These are phyloP conservation scores for Ruditapes philippinarum DNA, from an alignment of 1,140 invertebrate genomes.

Conservation along the genomic window DNA sequence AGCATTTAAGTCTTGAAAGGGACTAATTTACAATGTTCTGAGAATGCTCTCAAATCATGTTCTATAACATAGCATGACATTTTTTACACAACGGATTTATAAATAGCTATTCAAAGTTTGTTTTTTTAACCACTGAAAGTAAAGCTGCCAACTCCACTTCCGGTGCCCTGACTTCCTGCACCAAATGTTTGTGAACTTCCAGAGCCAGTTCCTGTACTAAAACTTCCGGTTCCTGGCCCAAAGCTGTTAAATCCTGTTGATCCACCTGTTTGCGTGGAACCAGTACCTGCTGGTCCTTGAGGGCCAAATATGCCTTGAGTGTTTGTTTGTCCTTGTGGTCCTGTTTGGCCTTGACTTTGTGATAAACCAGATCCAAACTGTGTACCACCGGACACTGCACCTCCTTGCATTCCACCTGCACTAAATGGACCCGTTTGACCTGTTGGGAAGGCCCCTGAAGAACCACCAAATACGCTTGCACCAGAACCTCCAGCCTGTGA, in stretches of 20 bases:
- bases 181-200: conserved; percentile 36
- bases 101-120: not conserved
- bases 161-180: not conserved
- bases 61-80: too few relatives aligned
- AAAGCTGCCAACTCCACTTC: not conserved
- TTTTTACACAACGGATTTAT: not conserved
- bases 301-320: conserved; percentile 21
- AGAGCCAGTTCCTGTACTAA: not conserved
- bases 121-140: not conserved
- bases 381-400: not conserved
- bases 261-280: not conserved
- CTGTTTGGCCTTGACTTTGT: not conserved
- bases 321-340: not conserved
- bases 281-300: not conserved
- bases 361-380: not conserved
- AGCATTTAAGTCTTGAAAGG: too few relatives aligned
- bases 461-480: not conserved
- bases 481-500: not conserved
- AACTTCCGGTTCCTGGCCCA: not conserved
- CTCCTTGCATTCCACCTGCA: not conserved
- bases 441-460: not conserved
- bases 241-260: not conserved
- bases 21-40: too few relatives aligned
- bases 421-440: not conserved
- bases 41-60: too few relatives aligned